These are phyloP conservation scores for Archivesica marissinica DNA, from an alignment of 1,140 invertebrate species.

Conservation along the genomic window DNA sequence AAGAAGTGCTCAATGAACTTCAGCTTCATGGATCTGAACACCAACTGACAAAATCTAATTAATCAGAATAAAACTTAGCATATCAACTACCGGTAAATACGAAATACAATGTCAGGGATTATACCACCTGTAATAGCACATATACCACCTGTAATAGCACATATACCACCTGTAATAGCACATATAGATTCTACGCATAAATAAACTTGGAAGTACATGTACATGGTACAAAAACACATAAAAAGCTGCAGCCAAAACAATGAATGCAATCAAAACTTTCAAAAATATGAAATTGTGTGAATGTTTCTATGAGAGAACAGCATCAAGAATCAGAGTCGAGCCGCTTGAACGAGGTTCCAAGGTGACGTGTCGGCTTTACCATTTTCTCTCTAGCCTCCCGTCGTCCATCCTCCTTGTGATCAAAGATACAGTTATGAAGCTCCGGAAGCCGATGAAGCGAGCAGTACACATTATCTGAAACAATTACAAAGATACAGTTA, in stretches of 20 bases:
- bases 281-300: slow-evolving; percentile 14
- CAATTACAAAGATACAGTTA: slow-evolving; percentile 78
- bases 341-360: slow-evolving; percentile 79
- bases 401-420: slow-evolving; percentile 81
- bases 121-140: too few relatives aligned
- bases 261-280: slow-evolving; percentile 5
- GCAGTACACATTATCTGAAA: slow-evolving; percentile 79
- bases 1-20: too few relatives aligned
- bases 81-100: background rate
- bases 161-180: too few relatives aligned
- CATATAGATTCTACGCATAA: too few relatives aligned
- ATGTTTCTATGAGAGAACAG: background rate
- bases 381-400: slow-evolving; percentile 80
- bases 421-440: slow-evolving; percentile 79
- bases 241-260: slow-evolving; percentile 7
- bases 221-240: background rate
- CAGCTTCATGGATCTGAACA: too few relatives aligned
- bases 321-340: slow-evolving; percentile 77
- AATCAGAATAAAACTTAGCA: too few relatives aligned
- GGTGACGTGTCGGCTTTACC: slow-evolving; percentile 80
- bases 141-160: too few relatives aligned
- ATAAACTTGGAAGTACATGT: too few relatives aligned
- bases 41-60: too few relatives aligned
- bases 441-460: slow-evolving; percentile 79
- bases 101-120: too few relatives aligned